Conservation (phyloP, 2,113 vertebrate genomes). For the Nipponia nippon region DNA sequence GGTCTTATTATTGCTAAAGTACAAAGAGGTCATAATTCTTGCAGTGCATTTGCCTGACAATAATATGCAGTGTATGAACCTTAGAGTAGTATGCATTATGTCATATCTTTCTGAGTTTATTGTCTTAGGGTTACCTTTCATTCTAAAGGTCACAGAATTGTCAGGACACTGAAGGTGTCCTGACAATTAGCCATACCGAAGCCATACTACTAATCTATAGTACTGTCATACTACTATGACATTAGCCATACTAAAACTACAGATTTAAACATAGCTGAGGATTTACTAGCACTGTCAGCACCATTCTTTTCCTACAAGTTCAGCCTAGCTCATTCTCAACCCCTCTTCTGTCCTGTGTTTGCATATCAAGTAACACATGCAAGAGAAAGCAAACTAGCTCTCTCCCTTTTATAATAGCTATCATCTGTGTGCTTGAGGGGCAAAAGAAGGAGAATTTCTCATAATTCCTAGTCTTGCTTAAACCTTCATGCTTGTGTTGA, state of each 20-base stretch:
- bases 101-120: neutral
- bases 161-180: neutral
- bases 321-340: neutral
- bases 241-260: neutral
- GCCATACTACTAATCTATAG: neutral
- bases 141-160: neutral
- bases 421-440: neutral
- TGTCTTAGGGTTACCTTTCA: neutral
- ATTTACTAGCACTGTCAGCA: neutral
- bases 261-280: neutral
- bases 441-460: neutral
- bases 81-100: neutral
- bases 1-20: neutral
- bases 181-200: neutral
- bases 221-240: neutral
- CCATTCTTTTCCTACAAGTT: neutral
- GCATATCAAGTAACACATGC: neutral
- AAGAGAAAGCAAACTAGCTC: neutral
- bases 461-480: neutral
- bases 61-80: neutral
- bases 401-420: neutral
- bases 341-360: neutral
- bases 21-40: neutral
- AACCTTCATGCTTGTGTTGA: neutral
- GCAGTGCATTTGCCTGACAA: neutral